Evolutionary conservation across 2,113 vertebrate genomes (phyloP).

Genomic region (Stomatorhinus ivindoensis): DNA sequence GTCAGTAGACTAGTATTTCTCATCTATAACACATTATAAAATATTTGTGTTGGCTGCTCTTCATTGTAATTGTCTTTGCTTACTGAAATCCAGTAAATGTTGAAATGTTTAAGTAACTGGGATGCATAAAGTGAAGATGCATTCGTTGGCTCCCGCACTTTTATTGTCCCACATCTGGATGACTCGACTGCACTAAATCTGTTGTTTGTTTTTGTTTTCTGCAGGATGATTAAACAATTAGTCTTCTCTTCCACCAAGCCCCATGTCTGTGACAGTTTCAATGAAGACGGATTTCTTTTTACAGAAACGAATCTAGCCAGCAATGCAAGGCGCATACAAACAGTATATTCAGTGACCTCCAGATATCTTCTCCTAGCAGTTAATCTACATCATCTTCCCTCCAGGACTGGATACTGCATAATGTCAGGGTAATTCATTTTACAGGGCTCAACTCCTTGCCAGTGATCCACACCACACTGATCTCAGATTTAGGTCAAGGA

Average conservation of each 20-base stretch:
- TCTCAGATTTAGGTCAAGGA: neutral
- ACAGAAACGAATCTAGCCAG: neutral
- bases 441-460: neutral
- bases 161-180: neutral
- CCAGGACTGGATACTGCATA: neutral
- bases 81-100: neutral
- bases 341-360: neutral
- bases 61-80: neutral
- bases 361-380: neutral
- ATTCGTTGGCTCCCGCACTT: neutral
- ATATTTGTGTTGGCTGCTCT: neutral
- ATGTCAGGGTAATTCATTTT: neutral
- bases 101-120: neutral
- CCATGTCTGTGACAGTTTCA: neutral
- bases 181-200: neutral
- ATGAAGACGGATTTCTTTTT: neutral
- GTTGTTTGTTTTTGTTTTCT: constrained; percentile 1
- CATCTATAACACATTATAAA: neutral
- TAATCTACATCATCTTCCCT: constrained; percentile 3
- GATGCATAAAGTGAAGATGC: neutral
- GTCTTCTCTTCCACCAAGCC: neutral
- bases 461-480: neutral
- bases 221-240: neutral
- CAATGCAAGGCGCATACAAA: neutral
- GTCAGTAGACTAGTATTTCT: neutral